Base-by-base conservation (phyloP, 2,797 vertebrate genomes). In the Oceanodroma leucorhoa region DNA sequence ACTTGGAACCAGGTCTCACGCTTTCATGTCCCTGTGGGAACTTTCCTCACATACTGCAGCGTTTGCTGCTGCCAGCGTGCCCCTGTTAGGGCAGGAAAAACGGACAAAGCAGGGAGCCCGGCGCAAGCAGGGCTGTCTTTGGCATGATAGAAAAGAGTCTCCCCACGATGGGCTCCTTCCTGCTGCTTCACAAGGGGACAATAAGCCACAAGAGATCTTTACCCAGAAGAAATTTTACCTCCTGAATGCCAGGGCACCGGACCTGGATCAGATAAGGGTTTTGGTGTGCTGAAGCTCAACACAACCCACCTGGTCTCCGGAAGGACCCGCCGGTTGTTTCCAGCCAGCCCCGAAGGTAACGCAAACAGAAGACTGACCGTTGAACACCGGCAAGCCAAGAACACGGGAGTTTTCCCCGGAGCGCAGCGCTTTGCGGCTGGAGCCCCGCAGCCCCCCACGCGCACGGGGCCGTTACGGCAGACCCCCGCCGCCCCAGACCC, bases 321-420 rank as follows among this genome's bases (percentile, higher is more conserved):
- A 18, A 70, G 75, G 23, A 34, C 21, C 24, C 20, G 20, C 13
- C 2, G 2, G 36, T 10, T 5, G 38, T 5, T 69, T 22, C 45
- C 38, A 61, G 51, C 7, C 51, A 57, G 43, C 16, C 69, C 58
- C 5, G 8, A 16, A 41, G 45, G 54, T 7, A 24, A 9, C 26
- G 5, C 11, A 21, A 43, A 9, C 20, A 41, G 20, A 30, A 29
- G 41, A 11, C 38, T 26, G 22, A 5, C 29, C 6, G 0, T 19
- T 21, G 1, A 22, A 11, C 9, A 2, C n/a, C 3, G 46, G 40
- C 27, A 43, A 34, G 36, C 5, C 12, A 23, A 20, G 78, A 40
- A 6, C 14, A 11, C 1, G 0, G 0, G 16, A 40, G 51, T 7
- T 50, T 8, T 45, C 79, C 1, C 19, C 2, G 17, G 24, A 48